Conservation (phyloP, 2,888 invertebrate genomes). For the Lucinisca nassula region DNA sequence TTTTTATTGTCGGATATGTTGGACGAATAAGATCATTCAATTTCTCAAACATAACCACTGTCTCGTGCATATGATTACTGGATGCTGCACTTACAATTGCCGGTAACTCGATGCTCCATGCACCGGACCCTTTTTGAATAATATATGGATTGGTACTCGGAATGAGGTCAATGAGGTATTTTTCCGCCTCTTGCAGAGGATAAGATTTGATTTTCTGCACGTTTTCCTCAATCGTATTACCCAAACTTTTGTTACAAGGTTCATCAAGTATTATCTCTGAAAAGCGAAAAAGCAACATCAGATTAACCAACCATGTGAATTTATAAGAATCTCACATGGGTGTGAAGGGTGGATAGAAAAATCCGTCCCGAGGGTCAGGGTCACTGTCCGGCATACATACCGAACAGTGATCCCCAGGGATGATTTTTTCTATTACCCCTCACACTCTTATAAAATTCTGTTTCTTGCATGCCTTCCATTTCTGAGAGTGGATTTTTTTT, state of each 20-base stretch:
- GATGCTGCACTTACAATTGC: neutral
- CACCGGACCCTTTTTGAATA: neutral
- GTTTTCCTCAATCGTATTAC: neutral
- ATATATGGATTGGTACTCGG: neutral
- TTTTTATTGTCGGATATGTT: neutral
- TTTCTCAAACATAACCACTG: neutral
- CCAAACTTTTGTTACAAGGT: neutral
- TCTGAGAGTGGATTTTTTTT: too few relatives aligned
- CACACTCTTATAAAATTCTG: too few relatives aligned
- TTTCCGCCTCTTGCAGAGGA: neutral
- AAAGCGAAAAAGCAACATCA: too few relatives aligned
- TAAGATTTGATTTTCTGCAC: neutral
- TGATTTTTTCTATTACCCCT: too few relatives aligned
- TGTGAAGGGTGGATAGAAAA: too few relatives aligned
- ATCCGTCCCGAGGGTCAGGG: too few relatives aligned
- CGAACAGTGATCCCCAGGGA: too few relatives aligned
- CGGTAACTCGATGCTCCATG: neutral
- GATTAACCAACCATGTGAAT: too few relatives aligned
- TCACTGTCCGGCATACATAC: too few relatives aligned
- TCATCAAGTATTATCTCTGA: neutral
- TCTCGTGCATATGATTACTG: neutral
- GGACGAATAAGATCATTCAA: neutral
- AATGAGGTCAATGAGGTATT: neutral
- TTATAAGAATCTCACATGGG: too few relatives aligned
- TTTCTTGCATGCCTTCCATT: too few relatives aligned